Evolutionary conservation across 1,140 invertebrate genomes (phyloP), one percentile per base, ranked within the genome.

Genomic region (Drosophila tristis): DNA sequence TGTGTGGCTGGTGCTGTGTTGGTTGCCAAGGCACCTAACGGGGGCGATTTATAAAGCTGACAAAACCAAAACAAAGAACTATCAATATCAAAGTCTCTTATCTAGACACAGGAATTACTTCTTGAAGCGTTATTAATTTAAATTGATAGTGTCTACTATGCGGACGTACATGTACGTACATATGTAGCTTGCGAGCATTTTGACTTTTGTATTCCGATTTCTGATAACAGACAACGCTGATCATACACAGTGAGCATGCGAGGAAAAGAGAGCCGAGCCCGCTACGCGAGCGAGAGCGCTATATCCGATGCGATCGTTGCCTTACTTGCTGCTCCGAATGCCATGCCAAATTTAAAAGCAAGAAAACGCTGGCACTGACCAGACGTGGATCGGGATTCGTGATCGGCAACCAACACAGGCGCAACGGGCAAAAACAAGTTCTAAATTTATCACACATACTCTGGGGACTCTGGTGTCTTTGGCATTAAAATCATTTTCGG

Each of bases 371-470:
- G 64, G 84, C 80, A 61, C 51, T 79, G 79, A 60, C 79, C 84
- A 89, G 84, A 87, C 84, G 79, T 89, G 57, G 66, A 61, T 79
- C 50, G 78, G 73, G 84, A 82, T 82, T 68, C 54, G 70, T 39
- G 53, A 64, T 79, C 77, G 80, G 57, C 56, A 67, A 77, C 72
- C 60, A 31, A 62, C 47, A 71, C 62, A 76, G 65, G 67, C 60
- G 48, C 67, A 61, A 78, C 80, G 72, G 66, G 67, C 82, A 74
- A 65, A 79, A 87, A 87, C 85, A 89, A 87, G 84, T 87, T 87
- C 84, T 87, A 87, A 89, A 80, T 84, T 84, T 87, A 87, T 71
- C 78, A 71, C 75, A 79, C 78, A 66, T 76, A 63, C 74, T 75
- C 78, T 74, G 78, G 66, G 62, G 79, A 82, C 63, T 78, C 59